Evolutionary conservation across 2,113 vertebrate species (phyloP).

Genomic region (Mormyrus lacerda): DNA sequence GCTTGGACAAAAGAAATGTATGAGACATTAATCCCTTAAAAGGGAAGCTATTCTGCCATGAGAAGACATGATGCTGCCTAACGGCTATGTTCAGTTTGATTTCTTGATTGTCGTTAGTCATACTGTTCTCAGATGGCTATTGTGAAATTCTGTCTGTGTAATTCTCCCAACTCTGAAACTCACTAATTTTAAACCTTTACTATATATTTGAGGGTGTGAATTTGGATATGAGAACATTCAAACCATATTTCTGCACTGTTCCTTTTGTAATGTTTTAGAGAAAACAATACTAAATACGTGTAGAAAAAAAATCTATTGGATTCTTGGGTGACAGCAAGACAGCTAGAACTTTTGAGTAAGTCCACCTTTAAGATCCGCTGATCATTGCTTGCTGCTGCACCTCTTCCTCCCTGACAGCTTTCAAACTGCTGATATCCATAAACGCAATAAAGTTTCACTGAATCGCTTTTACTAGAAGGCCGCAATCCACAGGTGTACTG

Average conservation of each 20-base stretch:
- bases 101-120: conserved; percentile 3
- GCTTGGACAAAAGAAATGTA: conserved; percentile 8
- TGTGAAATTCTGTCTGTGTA: neutral
- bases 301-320: neutral
- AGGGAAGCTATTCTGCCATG: conserved; percentile 10
- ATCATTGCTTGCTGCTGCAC: neutral
- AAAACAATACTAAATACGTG: neutral
- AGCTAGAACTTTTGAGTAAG: neutral
- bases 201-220: neutral
- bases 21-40: conserved; percentile 11
- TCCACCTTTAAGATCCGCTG: neutral
- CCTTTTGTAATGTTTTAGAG: neutral
- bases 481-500: neutral
- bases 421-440: neutral
- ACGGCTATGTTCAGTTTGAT: neutral
- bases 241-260: neutral
- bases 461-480: neutral
- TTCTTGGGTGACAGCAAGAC: neutral
- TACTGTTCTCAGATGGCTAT: neutral
- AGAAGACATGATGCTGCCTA: conserved; percentile 5
- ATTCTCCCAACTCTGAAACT: neutral
- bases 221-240: neutral
- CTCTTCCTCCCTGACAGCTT: neutral
- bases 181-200: neutral
- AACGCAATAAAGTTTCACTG: neutral